Conservation (phyloP, 2,888 invertebrate species). For the Sepioteuthis lessoniana region DNA sequence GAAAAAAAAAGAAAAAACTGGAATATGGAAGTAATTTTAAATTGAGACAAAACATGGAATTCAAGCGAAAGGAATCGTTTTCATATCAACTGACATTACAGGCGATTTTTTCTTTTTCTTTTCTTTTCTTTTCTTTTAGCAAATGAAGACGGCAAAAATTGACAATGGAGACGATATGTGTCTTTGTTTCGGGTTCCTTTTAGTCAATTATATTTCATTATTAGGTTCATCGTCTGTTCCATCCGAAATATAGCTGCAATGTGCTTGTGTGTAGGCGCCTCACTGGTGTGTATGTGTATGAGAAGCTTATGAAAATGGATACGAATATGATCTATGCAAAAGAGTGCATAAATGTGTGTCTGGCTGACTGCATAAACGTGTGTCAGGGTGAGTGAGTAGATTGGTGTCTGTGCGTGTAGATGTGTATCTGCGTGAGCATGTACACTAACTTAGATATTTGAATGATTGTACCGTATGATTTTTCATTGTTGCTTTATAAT, state of each 20-base stretch:
- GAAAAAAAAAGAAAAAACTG: too few species aligned
- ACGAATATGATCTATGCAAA: neutral
- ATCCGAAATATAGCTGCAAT: neutral
- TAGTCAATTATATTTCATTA: too few species aligned
- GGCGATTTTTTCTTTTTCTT: too few species aligned
- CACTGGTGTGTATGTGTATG: neutral
- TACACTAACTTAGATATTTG: too few species aligned
- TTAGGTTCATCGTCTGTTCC: neutral
- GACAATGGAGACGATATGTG: too few species aligned
- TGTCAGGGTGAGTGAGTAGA: neutral
- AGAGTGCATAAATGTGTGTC: neutral
- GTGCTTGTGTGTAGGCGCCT: neutral
- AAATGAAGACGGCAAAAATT: neutral
- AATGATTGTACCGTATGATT: too few species aligned
- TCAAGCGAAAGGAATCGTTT: too few species aligned
- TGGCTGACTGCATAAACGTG: neutral
- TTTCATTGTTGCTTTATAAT: too few species aligned
- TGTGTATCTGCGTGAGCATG: neutral
- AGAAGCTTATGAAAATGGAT: neutral
- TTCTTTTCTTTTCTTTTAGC: neutral
- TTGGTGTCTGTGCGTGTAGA: neutral
- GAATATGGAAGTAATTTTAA: too few species aligned
- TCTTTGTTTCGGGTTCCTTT: too few species aligned
- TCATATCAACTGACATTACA: too few species aligned
- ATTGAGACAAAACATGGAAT: too few species aligned